Percentiles rank a stretch among this genome's conserved stretches.
phyloP scores from a whole-genome alignment of 2,113 vertebrate genomes.

The Tamias sibiricus region DNA sequence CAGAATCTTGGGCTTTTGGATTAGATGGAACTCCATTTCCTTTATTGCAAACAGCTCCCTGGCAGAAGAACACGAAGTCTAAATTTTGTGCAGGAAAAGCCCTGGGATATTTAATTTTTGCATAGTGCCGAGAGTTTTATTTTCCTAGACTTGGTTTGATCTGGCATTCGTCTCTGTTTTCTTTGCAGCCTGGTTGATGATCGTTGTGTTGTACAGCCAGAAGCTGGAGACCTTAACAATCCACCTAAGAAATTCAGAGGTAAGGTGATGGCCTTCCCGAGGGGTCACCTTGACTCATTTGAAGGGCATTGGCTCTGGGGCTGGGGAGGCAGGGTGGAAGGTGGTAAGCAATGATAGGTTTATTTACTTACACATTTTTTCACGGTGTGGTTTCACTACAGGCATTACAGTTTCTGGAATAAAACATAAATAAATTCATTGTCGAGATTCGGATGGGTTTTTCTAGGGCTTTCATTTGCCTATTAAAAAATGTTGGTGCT shows the following conservation, averaged over 20 bases:
- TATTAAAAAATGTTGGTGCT: neutral
- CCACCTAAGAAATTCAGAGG: slow-evolving; percentile 99
- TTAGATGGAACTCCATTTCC: neutral
- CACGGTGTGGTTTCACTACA: neutral
- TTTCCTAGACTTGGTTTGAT: slow-evolving; percentile 11
- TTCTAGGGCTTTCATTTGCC: neutral
- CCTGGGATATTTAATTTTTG: neutral
- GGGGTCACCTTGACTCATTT: neutral
- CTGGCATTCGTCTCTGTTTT: slow-evolving; percentile 4
- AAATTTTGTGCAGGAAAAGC: neutral
- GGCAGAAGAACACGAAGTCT: neutral
- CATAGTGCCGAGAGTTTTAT: neutral
- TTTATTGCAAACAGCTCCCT: neutral
- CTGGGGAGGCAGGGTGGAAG: too few relatives aligned
- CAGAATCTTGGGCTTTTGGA: neutral
- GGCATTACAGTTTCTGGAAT: neutral
- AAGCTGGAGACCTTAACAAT: slow-evolving; percentile 98
- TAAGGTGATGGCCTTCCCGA: slow-evolving; percentile 80
- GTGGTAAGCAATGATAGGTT: neutral
- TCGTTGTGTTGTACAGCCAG: slow-evolving; percentile 98
- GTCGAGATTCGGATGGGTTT: neutral
- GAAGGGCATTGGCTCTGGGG: neutral
- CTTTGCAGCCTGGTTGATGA: slow-evolving; percentile 96
- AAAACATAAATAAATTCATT: neutral
- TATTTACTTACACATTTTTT: neutral